These are phyloP conservation scores for Luehdorfia chinensis DNA, from an alignment of 1,140 invertebrate genomes.

Conservation along the genomic window DNA sequence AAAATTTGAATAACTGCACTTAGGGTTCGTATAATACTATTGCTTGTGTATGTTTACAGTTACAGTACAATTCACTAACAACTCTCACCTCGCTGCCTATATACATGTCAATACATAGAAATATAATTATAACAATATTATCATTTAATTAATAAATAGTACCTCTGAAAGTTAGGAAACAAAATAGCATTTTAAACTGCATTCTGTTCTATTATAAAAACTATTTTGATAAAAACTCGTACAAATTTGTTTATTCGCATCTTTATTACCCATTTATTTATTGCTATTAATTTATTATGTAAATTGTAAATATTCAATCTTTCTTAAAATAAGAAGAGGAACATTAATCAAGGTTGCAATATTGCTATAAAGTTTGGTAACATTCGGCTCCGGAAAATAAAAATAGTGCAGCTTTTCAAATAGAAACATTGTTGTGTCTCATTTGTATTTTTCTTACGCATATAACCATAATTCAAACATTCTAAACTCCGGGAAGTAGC, in stretches of 20 bases:
- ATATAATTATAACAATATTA: constrained; percentile 74
- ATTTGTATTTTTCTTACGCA: constrained; percentile 25
- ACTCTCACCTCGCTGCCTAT: constrained; percentile 52
- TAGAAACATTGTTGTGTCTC: constrained; percentile 61
- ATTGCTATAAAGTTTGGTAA: constrained; percentile 76
- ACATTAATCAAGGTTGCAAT: constrained; percentile 76
- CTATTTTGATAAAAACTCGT: constrained; percentile 75
- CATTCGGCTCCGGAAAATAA: constrained; percentile 62
- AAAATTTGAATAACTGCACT: constrained; percentile 79
- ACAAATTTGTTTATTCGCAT: constrained; percentile 74
- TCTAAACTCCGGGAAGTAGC: constrained; percentile 69
- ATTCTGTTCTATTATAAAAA: constrained; percentile 75
- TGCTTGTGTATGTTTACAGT: constrained; percentile 56
- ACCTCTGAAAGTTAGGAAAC: constrained; percentile 77
- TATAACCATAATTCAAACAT: constrained; percentile 42
- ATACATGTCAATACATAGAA: constrained; percentile 72
- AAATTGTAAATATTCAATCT: constrained; percentile 78
- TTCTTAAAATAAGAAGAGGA: constrained; percentile 78
- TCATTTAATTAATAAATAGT: constrained; percentile 76
- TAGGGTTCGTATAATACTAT: constrained; percentile 63
- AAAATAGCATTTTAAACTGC: constrained; percentile 73
- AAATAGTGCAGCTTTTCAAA: constrained; percentile 77
- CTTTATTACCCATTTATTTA: constrained; percentile 71
- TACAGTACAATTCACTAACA: constrained; percentile 58
- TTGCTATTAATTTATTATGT: constrained; percentile 74